Base-by-base conservation (phyloP, 2,113 vertebrate species). In the Romanogobio albipinnatus region DNA sequence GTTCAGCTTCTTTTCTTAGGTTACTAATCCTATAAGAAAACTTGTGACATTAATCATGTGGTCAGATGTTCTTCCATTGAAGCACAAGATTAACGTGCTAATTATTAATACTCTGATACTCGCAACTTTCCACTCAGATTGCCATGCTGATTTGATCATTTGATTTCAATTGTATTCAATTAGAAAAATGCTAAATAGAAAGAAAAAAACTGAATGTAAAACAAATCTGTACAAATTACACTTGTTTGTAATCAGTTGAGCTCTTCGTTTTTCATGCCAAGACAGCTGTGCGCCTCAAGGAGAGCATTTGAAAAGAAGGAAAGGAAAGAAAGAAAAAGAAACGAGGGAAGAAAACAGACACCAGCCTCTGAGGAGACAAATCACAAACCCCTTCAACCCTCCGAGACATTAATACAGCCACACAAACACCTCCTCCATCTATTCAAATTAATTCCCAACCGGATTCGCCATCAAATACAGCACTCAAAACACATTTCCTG, bases 331-430 rank as follows among this genome's bases (percentile, higher is more conserved):
- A 73, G 70, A 61, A 26, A 61, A 24, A 26, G 59, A 62, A 26
- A 11, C 1, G 59, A 47, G 70, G 1, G 70, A 47, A 26, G 43
- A 47, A 74, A 74, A 49, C 71, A 26, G 71, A 74, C 13, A 47
- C 71, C 5, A 4, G 11, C 47, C 71, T 49, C 70, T 15, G 43
- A 73, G n/a, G 43, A 73, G 70, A 73, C 43, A 15, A 74, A 74
- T 74, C 43, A 26, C 43, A 74, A 74, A 74, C 70, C 70, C 22
- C 43, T 70, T 70, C 43, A 70, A 39, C 66, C 66, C 36, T 70
- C 9, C 19, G 66, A 70, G 66, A 70, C 66, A 43, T 70, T 43
- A 70, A 70, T 5, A 70, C 17, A 15, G 43, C 70, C 39, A n/a
- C 70, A 73, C 10, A 73, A 73, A 73, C 68, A 73, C 39, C 36